A percentile compares a stretch with the other conserved stretches of the same genome.
Evolutionary conservation across 1,140 invertebrate genomes (phyloP).

Genomic region (Andrena cerasifolii): DNA sequence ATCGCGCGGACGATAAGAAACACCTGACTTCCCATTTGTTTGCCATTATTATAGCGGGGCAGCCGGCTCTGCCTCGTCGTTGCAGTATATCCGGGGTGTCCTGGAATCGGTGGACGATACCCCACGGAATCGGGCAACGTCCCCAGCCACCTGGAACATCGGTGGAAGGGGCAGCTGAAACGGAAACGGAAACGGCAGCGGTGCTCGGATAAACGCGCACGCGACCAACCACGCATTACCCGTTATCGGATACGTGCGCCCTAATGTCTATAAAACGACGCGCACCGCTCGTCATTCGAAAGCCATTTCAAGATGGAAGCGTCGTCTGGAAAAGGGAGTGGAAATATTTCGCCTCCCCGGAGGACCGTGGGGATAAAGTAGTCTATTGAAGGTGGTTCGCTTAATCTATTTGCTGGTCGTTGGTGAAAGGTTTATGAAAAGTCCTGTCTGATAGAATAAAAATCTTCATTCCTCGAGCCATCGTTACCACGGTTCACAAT

Average conservation of each 20-base stretch:
- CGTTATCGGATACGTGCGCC: constrained; percentile 33
- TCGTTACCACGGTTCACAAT: too few relatives aligned
- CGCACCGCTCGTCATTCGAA: constrained; percentile 2
- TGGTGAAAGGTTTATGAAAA: background rate
- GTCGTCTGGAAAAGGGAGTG: background rate
- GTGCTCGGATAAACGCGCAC: constrained; percentile 31
- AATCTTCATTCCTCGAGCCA: too few relatives aligned
- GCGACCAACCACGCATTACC: constrained; percentile 9
- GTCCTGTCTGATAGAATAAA: too few relatives aligned
- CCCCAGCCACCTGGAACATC: background rate
- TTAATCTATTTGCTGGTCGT: too few relatives aligned
- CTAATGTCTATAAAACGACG: constrained; percentile 43
- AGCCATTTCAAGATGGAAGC: background rate
- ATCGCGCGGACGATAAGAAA: constrained; percentile 39
- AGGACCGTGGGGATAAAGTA: background rate
- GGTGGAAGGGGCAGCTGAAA: background rate
- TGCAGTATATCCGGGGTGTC: background rate
- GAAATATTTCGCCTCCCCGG: background rate
- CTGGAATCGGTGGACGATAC: constrained; percentile 10
- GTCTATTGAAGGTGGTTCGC: too few relatives aligned
- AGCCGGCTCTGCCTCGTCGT: background rate
- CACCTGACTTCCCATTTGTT: constrained; percentile 54
- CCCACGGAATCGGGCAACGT: constrained; percentile 13
- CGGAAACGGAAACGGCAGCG: constrained; percentile 26
- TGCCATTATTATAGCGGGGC: constrained; percentile 18